Evolutionary conservation across 2,797 vertebrate genomes (phyloP).

Genomic region (Anolis apletophallus): DNA sequence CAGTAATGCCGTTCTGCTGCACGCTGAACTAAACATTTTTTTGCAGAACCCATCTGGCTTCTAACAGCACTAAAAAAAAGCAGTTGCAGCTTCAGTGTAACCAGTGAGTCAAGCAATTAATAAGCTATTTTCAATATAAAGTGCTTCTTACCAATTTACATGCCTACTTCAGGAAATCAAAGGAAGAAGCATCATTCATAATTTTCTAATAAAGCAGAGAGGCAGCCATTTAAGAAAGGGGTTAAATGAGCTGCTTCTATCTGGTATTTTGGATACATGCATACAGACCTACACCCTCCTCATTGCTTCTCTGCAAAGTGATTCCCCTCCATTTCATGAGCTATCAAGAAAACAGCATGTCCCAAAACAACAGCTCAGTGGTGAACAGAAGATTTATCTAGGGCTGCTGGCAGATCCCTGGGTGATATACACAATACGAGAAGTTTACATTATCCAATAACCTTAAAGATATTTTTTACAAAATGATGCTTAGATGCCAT

Average conservation of each 20-base stretch:
- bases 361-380: no score
- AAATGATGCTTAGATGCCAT: no score
- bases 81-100: conserved; percentile 26
- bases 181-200: background rate
- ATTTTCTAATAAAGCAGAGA: background rate
- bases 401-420: no score
- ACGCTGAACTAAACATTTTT: conserved; percentile 4
- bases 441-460: no score
- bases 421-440: no score
- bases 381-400: no score
- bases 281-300: background rate
- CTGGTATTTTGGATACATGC: background rate
- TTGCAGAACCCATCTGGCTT: conserved; percentile 30
- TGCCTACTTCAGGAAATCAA: conserved; percentile 24
- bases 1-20: background rate
- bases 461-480: no score
- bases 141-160: conserved; percentile 16
- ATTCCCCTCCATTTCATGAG: background rate
- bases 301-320: background rate
- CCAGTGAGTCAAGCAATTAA: conserved; percentile 18
- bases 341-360: background rate
- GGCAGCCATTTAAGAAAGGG: background rate
- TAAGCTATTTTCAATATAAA: conserved; percentile 12
- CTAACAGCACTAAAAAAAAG: conserved; percentile 10
- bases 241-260: background rate